phyloP scores from a whole-genome alignment of 1,140 invertebrate genomes.

The Chrysoperla carnea region DNA sequence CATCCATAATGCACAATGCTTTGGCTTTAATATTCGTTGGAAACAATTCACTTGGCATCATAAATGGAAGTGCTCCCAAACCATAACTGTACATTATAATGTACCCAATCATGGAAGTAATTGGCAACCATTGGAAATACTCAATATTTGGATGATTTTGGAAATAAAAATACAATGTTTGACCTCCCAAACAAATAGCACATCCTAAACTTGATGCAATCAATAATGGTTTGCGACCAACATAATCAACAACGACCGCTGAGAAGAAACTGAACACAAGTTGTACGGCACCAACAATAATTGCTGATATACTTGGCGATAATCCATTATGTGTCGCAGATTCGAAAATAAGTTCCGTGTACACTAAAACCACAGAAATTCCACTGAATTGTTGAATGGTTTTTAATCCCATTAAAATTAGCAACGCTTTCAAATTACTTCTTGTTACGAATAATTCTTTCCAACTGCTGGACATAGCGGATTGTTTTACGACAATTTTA shows the following conservation, averaged over 20 bases:
- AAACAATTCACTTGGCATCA: constrained; percentile 42
- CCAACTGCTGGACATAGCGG: constrained; percentile 10
- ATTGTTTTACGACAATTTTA: constrained; percentile 11
- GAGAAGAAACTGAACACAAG: constrained; percentile 14
- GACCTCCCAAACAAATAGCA: constrained; percentile 6
- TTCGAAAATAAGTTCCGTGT: constrained; percentile 26
- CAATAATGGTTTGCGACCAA: constrained; percentile 25
- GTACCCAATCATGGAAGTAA: constrained; percentile 26
- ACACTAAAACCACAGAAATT: constrained; percentile 34
- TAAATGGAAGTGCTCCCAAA: constrained; percentile 50
- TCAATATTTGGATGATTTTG: constrained; percentile 1
- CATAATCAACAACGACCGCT: constrained; percentile 20
- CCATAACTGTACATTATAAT: constrained; percentile 38
- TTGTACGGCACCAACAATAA: constrained; percentile 22
- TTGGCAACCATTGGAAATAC: constrained; percentile 19
- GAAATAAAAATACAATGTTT: constrained; percentile 13
- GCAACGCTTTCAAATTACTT: constrained; percentile 13
- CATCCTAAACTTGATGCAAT: constrained; percentile 13
- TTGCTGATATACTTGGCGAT: constrained; percentile 14
- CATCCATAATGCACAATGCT: background rate
- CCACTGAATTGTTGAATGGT: constrained; percentile 30
- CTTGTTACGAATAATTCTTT: constrained; percentile 11
- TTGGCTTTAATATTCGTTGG: constrained; percentile 30
- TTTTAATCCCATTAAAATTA: constrained; percentile 26
- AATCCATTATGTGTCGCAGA: constrained; percentile 18